A percentile compares a stretch with the other conserved stretches of the same genome.
Evolutionary conservation across 2,888 invertebrate genomes (phyloP).

Genomic region (Masnerella sp.): DNA sequence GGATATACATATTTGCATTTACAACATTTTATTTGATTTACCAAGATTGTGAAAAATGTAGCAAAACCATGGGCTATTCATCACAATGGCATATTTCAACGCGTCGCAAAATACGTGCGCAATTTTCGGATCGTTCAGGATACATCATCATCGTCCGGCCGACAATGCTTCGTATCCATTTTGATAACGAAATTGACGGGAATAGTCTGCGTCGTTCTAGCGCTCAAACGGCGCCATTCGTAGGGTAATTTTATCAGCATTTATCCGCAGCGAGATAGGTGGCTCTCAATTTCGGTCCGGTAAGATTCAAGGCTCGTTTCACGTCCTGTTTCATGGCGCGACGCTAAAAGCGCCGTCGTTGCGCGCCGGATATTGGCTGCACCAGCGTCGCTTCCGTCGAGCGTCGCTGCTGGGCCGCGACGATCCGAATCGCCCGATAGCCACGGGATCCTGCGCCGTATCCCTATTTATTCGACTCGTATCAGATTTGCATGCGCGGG

Average conservation of each 20-base stretch:
- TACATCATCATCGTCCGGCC: too few species aligned
- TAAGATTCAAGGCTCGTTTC: slow-evolving; percentile 48
- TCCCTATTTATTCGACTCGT: slow-evolving; percentile 33
- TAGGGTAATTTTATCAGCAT: slow-evolving; percentile 28
- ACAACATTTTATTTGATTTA: too few species aligned
- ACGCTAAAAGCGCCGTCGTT: slow-evolving; percentile 61
- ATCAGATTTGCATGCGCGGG: slow-evolving; percentile 39
- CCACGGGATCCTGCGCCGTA: slow-evolving; percentile 19
- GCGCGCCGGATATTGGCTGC: slow-evolving; percentile 63
- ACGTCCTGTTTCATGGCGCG: slow-evolving; percentile 54
- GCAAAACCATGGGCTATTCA: too few species aligned
- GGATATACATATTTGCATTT: too few species aligned
- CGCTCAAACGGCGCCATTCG: neutral
- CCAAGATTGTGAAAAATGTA: too few species aligned
- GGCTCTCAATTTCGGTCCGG: slow-evolving; percentile 12
- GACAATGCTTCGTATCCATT: too few species aligned
- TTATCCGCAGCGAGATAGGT: slow-evolving; percentile 5
- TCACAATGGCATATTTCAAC: too few species aligned
- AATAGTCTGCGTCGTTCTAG: slow-evolving; percentile 1
- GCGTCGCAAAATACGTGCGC: too few species aligned
- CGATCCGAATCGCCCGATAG: slow-evolving; percentile 10
- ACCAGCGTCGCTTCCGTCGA: neutral
- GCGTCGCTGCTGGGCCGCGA: neutral
- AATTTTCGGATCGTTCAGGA: too few species aligned
- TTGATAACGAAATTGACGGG: slow-evolving; percentile 4